A percentile compares a stretch with the other conserved stretches of the same genome.
phyloP scores from a whole-genome alignment of 2,797 vertebrate species.

The Enoplosus armatus region DNA sequence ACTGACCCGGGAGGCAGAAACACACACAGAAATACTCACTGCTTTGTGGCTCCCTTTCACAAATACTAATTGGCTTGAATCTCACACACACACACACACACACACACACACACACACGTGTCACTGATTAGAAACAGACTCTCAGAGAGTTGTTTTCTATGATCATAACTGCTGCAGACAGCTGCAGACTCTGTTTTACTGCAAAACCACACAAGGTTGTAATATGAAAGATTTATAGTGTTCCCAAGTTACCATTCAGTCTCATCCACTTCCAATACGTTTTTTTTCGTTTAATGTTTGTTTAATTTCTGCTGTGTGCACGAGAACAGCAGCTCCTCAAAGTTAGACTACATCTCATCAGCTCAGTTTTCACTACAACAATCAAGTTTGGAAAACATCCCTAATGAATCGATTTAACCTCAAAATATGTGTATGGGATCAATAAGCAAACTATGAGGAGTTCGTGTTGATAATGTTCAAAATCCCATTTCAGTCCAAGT shows the following conservation, averaged over 20 bases:
- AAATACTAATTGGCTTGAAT: constrained; percentile 12
- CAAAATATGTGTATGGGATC: neutral
- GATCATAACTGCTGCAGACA: neutral
- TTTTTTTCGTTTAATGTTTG: too few species aligned
- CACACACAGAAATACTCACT: neutral
- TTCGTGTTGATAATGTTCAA: neutral
- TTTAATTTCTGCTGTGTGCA: neutral
- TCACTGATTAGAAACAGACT: neutral
- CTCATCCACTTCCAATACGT: neutral
- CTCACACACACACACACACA: neutral
- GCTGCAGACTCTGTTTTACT: neutral
- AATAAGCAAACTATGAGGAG: neutral
- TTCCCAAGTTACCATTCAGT: neutral
- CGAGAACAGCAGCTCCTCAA: neutral
- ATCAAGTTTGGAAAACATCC: neutral
- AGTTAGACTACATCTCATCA: too few species aligned
- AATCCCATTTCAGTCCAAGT: neutral
- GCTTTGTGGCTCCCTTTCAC: constrained; percentile 5
- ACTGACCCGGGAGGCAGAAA: constrained; percentile 27
- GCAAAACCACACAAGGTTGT: neutral
- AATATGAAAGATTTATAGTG: neutral
- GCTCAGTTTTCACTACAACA: too few species aligned
- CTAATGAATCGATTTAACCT: neutral
- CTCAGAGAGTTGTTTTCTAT: neutral
- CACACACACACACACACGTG: neutral